Conservation (phyloP, 2,113 vertebrate genomes). For the Gasterosteus nipponicus region DNA sequence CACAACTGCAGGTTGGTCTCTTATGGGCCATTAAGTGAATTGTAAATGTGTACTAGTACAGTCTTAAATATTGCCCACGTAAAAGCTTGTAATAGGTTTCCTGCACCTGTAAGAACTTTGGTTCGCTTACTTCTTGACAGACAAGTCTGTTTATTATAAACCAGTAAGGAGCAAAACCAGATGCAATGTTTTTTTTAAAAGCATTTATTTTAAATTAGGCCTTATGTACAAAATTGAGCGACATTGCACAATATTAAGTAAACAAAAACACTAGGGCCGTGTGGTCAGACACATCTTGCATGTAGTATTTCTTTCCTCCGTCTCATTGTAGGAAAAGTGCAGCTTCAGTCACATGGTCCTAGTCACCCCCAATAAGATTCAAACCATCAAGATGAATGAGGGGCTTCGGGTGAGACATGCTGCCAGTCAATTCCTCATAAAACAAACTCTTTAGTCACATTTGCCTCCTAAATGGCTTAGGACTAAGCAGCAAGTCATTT, state of each 20-base stretch:
- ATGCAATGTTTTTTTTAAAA: neutral
- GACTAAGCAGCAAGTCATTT: neutral
- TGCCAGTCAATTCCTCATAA: neutral
- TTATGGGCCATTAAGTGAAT: too few relatives aligned
- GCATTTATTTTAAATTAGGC: conserved; percentile 48
- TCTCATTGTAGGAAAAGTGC: neutral
- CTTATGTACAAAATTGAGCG: conserved; percentile 16
- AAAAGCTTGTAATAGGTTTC: too few relatives aligned
- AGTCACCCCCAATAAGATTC: neutral
- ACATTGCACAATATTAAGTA: conserved; percentile 27
- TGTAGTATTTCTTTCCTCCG: neutral
- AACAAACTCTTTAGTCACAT: too few relatives aligned
- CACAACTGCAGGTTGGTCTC: too few relatives aligned
- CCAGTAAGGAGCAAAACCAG: too few relatives aligned
- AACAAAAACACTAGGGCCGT: conserved; percentile 3
- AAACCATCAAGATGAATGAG: neutral
- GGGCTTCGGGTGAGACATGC: neutral
- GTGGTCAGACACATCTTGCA: neutral
- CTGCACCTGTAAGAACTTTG: too few relatives aligned
- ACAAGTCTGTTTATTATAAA: too few relatives aligned
- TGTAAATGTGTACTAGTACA: too few relatives aligned
- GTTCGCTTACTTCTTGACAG: too few relatives aligned
- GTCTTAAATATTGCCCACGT: too few relatives aligned
- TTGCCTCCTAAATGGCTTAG: neutral
- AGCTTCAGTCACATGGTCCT: neutral